Base-by-base conservation (phyloP, 2,797 vertebrate species). In the Hybognathus amarus region DNA sequence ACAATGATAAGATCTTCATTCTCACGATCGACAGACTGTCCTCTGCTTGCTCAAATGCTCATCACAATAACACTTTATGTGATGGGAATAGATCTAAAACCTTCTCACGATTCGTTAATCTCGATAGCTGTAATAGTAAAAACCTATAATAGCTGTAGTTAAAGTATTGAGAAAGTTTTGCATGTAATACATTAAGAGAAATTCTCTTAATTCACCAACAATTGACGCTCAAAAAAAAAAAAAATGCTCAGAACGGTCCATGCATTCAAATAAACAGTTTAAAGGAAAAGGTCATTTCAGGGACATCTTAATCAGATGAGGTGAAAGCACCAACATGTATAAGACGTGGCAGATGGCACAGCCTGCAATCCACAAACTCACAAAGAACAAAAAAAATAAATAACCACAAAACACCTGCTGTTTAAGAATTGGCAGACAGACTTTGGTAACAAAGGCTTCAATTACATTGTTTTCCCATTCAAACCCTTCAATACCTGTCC, bases 381-480 rank as follows among this genome's bases (percentile, higher is more conserved):
- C 17, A 0, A 80, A 80, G 6, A n/a, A 33, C 30, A 75, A 54
- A 56, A 30, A 18, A 36, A 4, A 33, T 17, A 42, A 42, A 45
- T 6, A 20, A 15, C n/a, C n/a, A 66, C 22, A 18, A 73, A 33
- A 47, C 40, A 63, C 40, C 68, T 81, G 67, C 67, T 47, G 20
- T 61, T 50, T 27, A 81, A 54, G 40, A 61, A 73, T 15, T 6
- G 2, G 54, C 5, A 2, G 79, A 63, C 68, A 73, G 68, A 81
- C 36, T 40, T 73, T 2, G 1, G 6, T 15, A 63, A 81, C 27
- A 74, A 75, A 52, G 33, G n/a, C 15, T 40, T 12, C 8, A 47
- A 56, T 54, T 3, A 6, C n/a, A 22, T 69, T 20, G 22, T 40
- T 30, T 40, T 42, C 36, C 5, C 33, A 56, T 38, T 40, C 50